Evolutionary conservation across 2,888 invertebrate species (phyloP), one percentile per base, ranked within the genome.

Genomic region (Pollenia angustigena): DNA sequence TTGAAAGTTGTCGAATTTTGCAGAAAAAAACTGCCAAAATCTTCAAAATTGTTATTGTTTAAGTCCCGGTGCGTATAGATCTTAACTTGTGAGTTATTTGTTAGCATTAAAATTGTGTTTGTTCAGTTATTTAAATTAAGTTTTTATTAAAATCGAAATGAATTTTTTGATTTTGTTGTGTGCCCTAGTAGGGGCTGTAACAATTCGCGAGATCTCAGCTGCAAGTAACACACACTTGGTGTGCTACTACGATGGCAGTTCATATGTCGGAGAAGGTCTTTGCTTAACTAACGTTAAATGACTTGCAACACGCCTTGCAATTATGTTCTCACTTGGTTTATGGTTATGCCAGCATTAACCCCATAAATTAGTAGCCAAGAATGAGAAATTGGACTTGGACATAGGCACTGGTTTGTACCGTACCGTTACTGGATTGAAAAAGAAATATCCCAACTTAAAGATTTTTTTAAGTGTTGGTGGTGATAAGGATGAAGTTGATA

Each of bases 281-380:
- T n/a, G 97, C 96, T 66, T 97, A 97, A 91, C 95, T 97, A 93
- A 95, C 96, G 90, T 93, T 96, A 0, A 92, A 94, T 58, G 97
- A 97, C 91, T 90, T 97, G 90, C 96, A 96, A 88, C 95, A 96
- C 0, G 97, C 97, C 0, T 93, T 97, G 40, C 94, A 96, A 44
- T 96, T 96, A 93, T 97, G 97, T 93, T 95, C 97, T 0, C 97
- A 97, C 91, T 91, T 97, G 88, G 93, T 97, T 32, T 97, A 97
- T 91, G 97, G 97, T 32, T 96, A 94, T 90, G 97, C 97, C 40
- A 96, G 96, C 72, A 94, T 97, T 69, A 96, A 96, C 90, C 94
- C 95, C 23, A 95, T 92, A 96, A 96, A 92, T 93, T 96, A 90
- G 94, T 95, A 46, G 95, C 97, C 4, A 93, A 96, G 76, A 96